These are phyloP conservation scores for Pseudopipra pipra DNA, from an alignment of 2,113 vertebrate genomes.

Conservation along the genomic window DNA sequence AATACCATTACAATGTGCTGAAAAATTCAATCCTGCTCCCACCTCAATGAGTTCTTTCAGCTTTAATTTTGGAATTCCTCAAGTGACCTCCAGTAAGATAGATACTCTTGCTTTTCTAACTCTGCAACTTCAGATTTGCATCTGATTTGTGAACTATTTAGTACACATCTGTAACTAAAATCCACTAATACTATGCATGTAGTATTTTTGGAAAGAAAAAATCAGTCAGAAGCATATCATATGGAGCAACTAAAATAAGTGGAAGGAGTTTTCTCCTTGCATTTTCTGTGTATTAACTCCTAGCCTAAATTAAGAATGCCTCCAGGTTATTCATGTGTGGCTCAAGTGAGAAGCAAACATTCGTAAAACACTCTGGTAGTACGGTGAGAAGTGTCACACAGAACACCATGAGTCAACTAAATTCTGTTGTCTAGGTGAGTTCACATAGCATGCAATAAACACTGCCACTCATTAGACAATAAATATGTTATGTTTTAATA, in stretches of 20 bases:
- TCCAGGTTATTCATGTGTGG: slow-evolving; percentile 1
- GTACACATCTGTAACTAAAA: background rate
- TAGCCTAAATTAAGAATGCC: background rate
- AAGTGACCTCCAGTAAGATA: background rate
- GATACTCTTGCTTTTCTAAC: background rate
- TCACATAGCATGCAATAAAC: background rate
- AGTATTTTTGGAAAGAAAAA: background rate
- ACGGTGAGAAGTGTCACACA: background rate
- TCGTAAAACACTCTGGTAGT: background rate
- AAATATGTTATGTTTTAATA: background rate
- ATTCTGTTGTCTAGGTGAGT: background rate
- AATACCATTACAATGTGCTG: background rate
- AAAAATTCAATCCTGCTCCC: background rate
- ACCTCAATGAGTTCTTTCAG: background rate
- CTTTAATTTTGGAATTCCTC: background rate
- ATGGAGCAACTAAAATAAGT: background rate
- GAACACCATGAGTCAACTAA: background rate
- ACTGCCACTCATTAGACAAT: background rate
- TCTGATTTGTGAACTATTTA: background rate
- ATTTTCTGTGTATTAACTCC: background rate
- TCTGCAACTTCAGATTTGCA: background rate
- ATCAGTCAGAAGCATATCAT: background rate
- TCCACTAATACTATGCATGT: background rate
- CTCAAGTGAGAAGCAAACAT: slow-evolving; percentile 23
- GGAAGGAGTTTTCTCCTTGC: background rate